Conservation (phyloP, 2,113 vertebrate genomes). For the Lipotes vexillifer region DNA sequence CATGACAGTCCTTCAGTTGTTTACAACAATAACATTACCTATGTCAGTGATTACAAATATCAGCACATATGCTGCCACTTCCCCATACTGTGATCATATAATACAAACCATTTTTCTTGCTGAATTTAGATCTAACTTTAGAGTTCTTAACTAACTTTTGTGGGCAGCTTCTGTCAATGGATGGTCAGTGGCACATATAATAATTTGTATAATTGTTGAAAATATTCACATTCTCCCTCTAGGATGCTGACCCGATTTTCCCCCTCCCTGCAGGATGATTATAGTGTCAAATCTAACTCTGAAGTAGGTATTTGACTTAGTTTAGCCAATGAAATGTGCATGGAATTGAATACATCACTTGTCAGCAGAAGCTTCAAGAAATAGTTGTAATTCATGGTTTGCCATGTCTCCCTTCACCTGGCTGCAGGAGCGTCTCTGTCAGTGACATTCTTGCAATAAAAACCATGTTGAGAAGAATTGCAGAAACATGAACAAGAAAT, state of each 20-base stretch:
- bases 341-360: not conserved
- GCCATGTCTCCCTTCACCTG: not conserved
- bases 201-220: not conserved
- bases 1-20: not conserved
- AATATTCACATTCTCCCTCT: not conserved
- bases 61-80: not conserved
- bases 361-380: not conserved
- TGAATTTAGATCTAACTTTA: not conserved
- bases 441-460: not conserved
- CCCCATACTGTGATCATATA: not conserved
- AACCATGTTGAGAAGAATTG: not conserved
- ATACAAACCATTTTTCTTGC: not conserved
- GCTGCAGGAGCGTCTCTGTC: not conserved
- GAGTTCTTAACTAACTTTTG: not conserved
- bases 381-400: not conserved
- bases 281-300: not conserved
- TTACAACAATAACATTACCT: not conserved
- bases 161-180: not conserved
- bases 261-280: not conserved
- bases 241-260: not conserved
- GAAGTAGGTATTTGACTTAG: not conserved
- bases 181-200: not conserved
- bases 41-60: not conserved
- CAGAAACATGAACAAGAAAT: not conserved
- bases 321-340: not conserved